Evolutionary conservation across 92 coral and sea anemone genomes (phyloP), one percentile per base, ranked within the genome.

Genomic region (Nematostella vectensis): DNA sequence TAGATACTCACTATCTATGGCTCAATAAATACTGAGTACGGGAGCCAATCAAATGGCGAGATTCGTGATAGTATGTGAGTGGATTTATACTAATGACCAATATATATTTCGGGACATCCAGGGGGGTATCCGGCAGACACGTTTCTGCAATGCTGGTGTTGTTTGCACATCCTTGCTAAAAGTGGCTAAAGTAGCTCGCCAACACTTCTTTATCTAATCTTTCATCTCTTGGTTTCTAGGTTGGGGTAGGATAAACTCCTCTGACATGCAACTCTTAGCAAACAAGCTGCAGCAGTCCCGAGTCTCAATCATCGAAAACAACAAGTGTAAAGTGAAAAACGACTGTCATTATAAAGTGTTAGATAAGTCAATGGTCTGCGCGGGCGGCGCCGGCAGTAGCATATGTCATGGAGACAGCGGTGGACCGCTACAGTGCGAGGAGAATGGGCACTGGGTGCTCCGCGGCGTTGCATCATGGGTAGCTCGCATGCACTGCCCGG

Each of bases 401-500:
- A 15, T 8, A 8, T 36, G 42, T 15, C 8, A 36, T 36, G 42
- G 42, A 36, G 42, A 36, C 42, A 36, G 42, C 42, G 42, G 42
- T 36, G 42, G 42, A 8, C 42, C 42, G 42, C 42, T 36, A 8
- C 9, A 8, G 8, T 36, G 42, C 15, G 42, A 36, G 42, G 42
- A 36, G 15, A 36, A 36, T 8, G 42, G 42, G 9, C 8, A 36
- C 9, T 36, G 42, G 42, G 42, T 36, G 8, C 42, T 36, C 42
- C 42, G 42, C 15, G 42, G 42, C 15, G 9, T 36, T 36, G 42
- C 42, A 36, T 36, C 42, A 36, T 36, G 42, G 42, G 42, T 36
- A 36, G 15, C 42, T 8, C 15, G 9, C 8, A 8, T 8, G 8
- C 15, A 8, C 42, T 36, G 42, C 15, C 42, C 42, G 9, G 42